Percentiles rank a stretch among this genome's conserved stretches.
phyloP scores from a whole-genome alignment of 2,113 vertebrate genomes.

The Erinaceus europaeus region DNA sequence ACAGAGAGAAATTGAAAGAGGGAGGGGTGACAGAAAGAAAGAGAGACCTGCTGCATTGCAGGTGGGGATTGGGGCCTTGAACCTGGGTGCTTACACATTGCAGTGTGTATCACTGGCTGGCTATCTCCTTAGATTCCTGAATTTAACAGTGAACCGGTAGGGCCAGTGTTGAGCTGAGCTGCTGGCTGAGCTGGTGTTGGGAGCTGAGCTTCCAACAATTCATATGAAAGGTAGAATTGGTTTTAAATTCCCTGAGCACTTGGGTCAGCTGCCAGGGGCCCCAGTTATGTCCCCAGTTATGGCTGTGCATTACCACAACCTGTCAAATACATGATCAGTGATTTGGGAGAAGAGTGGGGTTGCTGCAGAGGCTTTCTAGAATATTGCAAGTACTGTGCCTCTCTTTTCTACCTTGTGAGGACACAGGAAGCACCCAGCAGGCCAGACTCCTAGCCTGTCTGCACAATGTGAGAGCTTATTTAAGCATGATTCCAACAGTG shows the following conservation, averaged over 20 bases:
- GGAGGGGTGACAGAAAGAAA: too few species aligned
- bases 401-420: not conserved
- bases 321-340: not conserved
- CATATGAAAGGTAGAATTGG: not conserved
- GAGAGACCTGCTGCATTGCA: too few species aligned
- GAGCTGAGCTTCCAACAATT: conserved; percentile 7
- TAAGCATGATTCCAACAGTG: not conserved
- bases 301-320: not conserved
- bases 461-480: not conserved
- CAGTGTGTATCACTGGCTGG: too few species aligned
- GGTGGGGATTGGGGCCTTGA: too few species aligned
- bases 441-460: not conserved
- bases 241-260: not conserved
- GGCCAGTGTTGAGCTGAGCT: not conserved
- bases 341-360: not conserved
- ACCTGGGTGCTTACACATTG: too few species aligned
- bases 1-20: too few species aligned
- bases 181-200: too few species aligned
- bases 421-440: conserved; percentile 11
- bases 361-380: not conserved
- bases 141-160: not conserved
- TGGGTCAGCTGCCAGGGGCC: not conserved
- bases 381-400: not conserved
- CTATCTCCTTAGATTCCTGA: too few species aligned
- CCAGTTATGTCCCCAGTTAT: not conserved